Evolutionary conservation across 2,888 invertebrate genomes (phyloP), one percentile per base, ranked within the genome.

Genomic region (Chesias legatella): DNA sequence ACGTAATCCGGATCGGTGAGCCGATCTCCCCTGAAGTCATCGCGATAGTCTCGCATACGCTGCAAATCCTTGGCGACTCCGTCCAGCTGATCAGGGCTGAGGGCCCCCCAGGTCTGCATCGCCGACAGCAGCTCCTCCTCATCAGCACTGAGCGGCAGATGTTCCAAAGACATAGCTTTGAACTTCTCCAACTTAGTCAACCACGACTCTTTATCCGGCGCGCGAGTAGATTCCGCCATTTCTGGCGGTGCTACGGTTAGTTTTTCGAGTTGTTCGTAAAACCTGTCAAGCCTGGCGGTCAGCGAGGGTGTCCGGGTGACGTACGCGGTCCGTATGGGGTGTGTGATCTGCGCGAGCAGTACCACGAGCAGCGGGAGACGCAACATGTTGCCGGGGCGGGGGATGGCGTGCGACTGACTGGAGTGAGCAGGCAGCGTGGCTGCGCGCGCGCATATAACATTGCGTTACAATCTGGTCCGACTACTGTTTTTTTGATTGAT

Each of bases 231-330:
- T 17, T 17, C 13, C 2, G 13, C 13, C 13, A 17, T 5, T 17
- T 17, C 22, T 22, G 6, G 22, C 22, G 75, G 72, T 0, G 72
- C 52, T 3, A 68, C 44, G 6, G 72, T 73, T 9, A 84, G 56
- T 22, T 65, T 67, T 44, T 86, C 83, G 0, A 86, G 56, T 48
- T 81, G 84, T 47, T 80, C 71, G 52, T 75, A 79, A 1, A 81
- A 56, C 43, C 67, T 68, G 43, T 79, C 78, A 10, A 79, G 64
- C 13, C 73, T 64, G 31, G 76, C 72, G 1, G 75, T 69, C 48
- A 82, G 64, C 2, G 76, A 67, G 7, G 82, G 78, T 1, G 70
- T 54, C 30, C 77, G 73, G 7, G 83, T 77, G 39, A 82, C 75
- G 51, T 76, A 70, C 20, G 79, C 78, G 44, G 73, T 69, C 20